phyloP scores from a whole-genome alignment of 2,888 invertebrate genomes.

The Argyresthia goedartella region DNA sequence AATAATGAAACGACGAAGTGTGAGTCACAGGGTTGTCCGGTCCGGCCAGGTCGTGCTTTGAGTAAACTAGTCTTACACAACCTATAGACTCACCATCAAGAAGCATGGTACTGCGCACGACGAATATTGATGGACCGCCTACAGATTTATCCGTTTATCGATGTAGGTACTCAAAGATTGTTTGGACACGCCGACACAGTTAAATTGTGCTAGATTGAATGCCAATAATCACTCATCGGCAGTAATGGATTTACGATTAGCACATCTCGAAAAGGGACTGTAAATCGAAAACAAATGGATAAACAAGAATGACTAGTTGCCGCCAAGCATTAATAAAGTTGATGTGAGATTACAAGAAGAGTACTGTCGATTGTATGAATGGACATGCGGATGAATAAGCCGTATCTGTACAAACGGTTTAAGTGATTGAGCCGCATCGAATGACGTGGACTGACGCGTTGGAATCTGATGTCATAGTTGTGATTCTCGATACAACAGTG shows the following conservation, averaged over 20 bases:
- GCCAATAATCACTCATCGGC: conserved; percentile 19
- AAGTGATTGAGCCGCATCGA: conserved; percentile 28
- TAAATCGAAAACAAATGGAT: too few species aligned
- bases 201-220: conserved; percentile 22
- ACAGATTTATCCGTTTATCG: conserved; percentile 29
- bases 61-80: conserved; percentile 21
- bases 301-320: too few species aligned
- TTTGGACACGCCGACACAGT: conserved; percentile 33
- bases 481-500: neutral
- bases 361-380: conserved; percentile 36
- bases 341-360: too few species aligned
- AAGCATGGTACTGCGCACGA: conserved; percentile 22
- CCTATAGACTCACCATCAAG: conserved; percentile 50
- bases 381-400: conserved; percentile 42
- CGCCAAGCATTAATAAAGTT: too few species aligned
- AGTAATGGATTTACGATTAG: neutral
- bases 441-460: conserved; percentile 54
- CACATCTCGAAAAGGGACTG: neutral
- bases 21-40: conserved; percentile 58
- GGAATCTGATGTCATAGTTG: conserved; percentile 50
- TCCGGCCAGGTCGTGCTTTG: neutral
- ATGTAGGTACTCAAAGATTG: conserved; percentile 22
- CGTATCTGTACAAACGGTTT: conserved; percentile 19
- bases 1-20: conserved; percentile 29
- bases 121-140: conserved; percentile 53